Base-by-base conservation (phyloP, 2,888 invertebrate species). In the Phortica okadai region DNA sequence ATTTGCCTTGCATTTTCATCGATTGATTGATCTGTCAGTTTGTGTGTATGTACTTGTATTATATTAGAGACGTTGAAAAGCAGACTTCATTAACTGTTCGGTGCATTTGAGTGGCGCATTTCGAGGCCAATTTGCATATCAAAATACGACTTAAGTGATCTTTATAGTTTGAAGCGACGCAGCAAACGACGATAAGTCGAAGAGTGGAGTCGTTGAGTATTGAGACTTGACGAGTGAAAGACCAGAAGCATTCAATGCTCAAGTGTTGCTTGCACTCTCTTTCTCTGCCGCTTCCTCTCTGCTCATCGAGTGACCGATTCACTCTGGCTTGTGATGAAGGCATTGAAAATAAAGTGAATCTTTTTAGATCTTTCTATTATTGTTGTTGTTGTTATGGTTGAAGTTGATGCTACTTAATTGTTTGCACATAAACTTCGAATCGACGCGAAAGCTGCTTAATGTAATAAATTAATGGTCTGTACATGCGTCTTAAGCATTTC, bases 71-170 rank as follows among this genome's bases (percentile, higher is more conserved):
- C 16, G 42, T 67, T 56, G 58, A 42, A 56, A 58, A 58, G 41
- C 58, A 73, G 73, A 25, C 8, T 33, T 64, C 45, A 75, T 64
- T 66, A 75, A 76, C 76, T 78, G 79, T n/a, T 62, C 33, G 62
- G 54, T 59, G 74, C 76, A 70, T 59, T 70, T 66, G 69, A 73
- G 44, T 50, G 64, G 66, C 25, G 44, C 76, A 64, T 78, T 64
- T 59, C 74, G 45, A 76, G 82, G 79, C 86, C 84, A 84, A 85
- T 85, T 85, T 85, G 82, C 85, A 85, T 85, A 85, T 88, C 86
- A 80, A 81, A 86, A 79, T 78, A 81, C 10, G 41, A 56, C 64
- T 50, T 50, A 64, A 74, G 64, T 64, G 86, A 80, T 77, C 78
- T 77, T 79, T 67, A 76, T 75, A 78, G 79, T 77, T 78, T 82